A percentile compares a stretch with the other conserved stretches of the same genome.
Conservation (phyloP, 1,140 invertebrate species). For the Drosophila mayri region DNA sequence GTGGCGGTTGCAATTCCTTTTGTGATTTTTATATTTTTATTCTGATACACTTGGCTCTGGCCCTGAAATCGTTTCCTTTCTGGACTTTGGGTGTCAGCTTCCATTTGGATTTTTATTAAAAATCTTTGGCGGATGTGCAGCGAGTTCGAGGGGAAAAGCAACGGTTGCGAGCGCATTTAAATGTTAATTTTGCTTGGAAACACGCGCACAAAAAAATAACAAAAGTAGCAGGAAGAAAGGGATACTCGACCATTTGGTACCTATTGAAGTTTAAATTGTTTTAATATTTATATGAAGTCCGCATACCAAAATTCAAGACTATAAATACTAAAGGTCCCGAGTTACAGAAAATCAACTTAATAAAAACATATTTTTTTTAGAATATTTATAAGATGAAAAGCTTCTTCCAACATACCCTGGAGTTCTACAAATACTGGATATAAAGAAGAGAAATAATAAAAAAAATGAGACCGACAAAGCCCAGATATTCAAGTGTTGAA, state of each 20-base stretch:
- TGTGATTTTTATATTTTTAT: conserved; percentile 45
- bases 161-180: conserved; percentile 62
- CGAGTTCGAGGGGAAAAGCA: conserved; percentile 38
- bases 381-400: no score
- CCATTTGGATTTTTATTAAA: conserved; percentile 51
- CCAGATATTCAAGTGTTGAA: conserved; percentile 60
- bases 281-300: not conserved
- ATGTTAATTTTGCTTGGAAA: conserved; percentile 65
- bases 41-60: conserved; percentile 10
- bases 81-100: conserved; percentile 21
- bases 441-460: conserved; percentile 7
- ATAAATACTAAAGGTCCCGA: not conserved
- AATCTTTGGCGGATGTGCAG: conserved; percentile 56
- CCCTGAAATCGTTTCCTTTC: conserved; percentile 19
- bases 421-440: not conserved
- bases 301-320: not conserved
- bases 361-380: not conserved
- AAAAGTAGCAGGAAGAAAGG: not conserved
- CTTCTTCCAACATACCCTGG: not conserved
- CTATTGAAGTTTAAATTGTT: not conserved
- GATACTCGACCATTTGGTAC: not conserved
- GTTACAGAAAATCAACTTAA: not conserved
- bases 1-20: conserved; percentile 26
- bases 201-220: conserved; percentile 48
- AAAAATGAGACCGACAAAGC: conserved; percentile 45